Evolutionary conservation across 2,888 invertebrate species (phyloP), one percentile per base, ranked within the genome.

Genomic region (Ectropis crepuscularia): DNA sequence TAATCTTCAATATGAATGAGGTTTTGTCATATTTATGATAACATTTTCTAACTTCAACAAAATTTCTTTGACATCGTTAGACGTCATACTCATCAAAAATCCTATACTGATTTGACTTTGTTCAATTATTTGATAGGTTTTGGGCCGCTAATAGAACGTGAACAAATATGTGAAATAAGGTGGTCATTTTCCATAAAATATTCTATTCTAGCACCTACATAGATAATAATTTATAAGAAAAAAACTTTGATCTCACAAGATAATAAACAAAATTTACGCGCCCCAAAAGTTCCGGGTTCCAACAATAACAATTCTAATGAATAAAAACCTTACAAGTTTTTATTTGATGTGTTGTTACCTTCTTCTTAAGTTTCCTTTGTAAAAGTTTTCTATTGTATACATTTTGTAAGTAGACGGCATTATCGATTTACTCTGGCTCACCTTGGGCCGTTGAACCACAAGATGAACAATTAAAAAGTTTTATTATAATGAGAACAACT

Each of bases 251-350:
- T 51, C 43, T 63, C 37, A 37, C 61, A 67, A 63, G 50, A 53
- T 43, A 53, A 63, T 63, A 53, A 63, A 67, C 57, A 65, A 70
- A 70, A 63, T 73, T 69, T 53, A 64, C 48, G 55, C 57, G 66
- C 64, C 54, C 57, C 46, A 50, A 70, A 72, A 72, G 53, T 73
- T 74, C 51, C 39, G 39, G 51, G 65, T 64, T 59, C 61, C 64
- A 70, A 69, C 65, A 73, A 74, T 74, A 80, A 75, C 67, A 70
- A 75, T 71, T 70, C 50, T 76, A 76, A 77, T 77, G 72, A 81
- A 80, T 76, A 78, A 76, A 77, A 78, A 76, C 71, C 67, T 74
- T 64, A 38, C 48, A 63, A 79, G 69, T 73, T 78, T 79, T 77
- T 75, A 73, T 76, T 78, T 69, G 68, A 78, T 78, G 71, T 76